Evolutionary conservation across 2,113 vertebrate genomes (phyloP), one percentile per base, ranked within the genome.

Genomic region (Rhea pennata): DNA sequence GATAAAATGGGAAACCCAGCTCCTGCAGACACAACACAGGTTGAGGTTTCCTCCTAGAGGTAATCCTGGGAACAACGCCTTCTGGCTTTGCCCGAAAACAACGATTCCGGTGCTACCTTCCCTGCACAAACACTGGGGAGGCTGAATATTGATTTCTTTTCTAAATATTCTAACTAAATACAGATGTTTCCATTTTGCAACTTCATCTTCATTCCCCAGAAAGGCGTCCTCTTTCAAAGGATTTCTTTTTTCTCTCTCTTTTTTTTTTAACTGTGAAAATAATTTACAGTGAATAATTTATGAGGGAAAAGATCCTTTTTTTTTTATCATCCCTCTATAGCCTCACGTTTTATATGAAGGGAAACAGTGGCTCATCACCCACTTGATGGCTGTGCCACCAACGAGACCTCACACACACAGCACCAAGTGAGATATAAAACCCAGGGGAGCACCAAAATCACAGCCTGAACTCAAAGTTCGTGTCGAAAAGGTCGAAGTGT

Each of bases 1-100:
- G 95, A 98, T 84, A 97, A 90, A 96, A 83, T 31, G 72, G 94
- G 95, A 93, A 97, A 94, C 80, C 64, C 15, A 31, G 83, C 88
- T 97, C 88, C 90, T 65, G 79, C 78, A 90, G 91, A 56, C 93
- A 96, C 96, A 97, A 87, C 97, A 50, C 94, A 98, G 98, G 98
- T 97, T 98, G 97, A 98, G 98, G 98, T 98, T 98, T 98, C 98
- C 98, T 98, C 98, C 98, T 98, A 98, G 97, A 98, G 98, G 98
- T 95, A 76, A 93, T 89, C 84, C 84, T 70, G 92, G 95, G 98
- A 98, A 98, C 76, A 93, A 88, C 98, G 96, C 67, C 96, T 95
- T 77, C 66, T 96, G 96, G 92, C 82, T 96, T 75, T 83, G 92
- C 92, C 51, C 78, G 94, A 93, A 93, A 95, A 95, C 93, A 97